phyloP scores from a whole-genome alignment of 2,113 vertebrate species.

The Pantherophis guttatus region DNA sequence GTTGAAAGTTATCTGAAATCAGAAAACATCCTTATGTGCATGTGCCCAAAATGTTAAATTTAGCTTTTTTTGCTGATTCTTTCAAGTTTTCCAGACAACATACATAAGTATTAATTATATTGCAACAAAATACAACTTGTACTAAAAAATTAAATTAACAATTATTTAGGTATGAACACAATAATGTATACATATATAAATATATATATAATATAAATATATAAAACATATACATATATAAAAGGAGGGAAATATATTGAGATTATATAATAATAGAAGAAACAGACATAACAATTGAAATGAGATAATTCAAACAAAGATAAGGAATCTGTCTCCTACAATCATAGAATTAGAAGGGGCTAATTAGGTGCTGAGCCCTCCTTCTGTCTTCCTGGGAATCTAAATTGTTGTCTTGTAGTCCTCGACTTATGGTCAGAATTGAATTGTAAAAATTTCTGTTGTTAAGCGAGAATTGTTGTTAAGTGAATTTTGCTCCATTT shows the following conservation, averaged over 20 bases:
- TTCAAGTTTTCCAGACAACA: too few species aligned
- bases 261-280: background rate
- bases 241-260: background rate
- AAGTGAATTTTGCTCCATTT: background rate
- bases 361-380: background rate
- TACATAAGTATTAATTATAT: background rate
- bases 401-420: background rate
- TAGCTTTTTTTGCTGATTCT: too few species aligned
- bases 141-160: background rate
- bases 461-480: background rate
- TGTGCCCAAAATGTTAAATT: too few species aligned
- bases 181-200: background rate
- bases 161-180: background rate
- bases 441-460: background rate
- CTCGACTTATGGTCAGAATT: background rate
- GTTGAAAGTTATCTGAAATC: background rate
- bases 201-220: too few species aligned
- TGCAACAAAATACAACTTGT: background rate
- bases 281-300: background rate
- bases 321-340: background rate
- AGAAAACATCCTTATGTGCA: background rate
- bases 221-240: background rate
- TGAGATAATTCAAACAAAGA: background rate
- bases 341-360: background rate
- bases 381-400: background rate